These are phyloP conservation scores for Microctenopoma lineatum DNA, from an alignment of 2,797 vertebrate genomes.

Conservation along the genomic window DNA sequence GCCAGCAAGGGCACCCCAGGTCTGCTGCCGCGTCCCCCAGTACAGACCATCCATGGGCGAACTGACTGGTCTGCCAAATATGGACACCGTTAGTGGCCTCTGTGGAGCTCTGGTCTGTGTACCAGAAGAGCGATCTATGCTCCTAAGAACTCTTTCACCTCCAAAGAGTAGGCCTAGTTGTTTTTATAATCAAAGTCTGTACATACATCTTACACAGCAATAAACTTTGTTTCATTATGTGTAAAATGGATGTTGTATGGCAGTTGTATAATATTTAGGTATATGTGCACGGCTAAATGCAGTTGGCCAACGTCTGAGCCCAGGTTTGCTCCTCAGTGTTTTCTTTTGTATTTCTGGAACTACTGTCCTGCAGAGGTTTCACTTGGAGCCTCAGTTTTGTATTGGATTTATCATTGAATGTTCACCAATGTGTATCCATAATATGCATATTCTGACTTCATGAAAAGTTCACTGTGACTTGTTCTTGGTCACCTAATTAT, in stretches of 20 bases:
- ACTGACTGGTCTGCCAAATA: conserved; percentile 96
- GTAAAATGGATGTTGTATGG: conserved; percentile 71
- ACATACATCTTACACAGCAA: conserved; percentile 81
- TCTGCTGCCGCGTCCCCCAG: conserved; percentile 81
- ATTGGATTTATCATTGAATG: conserved; percentile 49
- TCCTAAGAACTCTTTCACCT: conserved; percentile 56
- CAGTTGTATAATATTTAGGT: conserved; percentile 58
- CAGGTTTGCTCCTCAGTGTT: conserved; percentile 52
- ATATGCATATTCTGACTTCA: conserved; percentile 61
- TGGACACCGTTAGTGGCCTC: conserved; percentile 84
- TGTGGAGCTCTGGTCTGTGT: conserved; percentile 30
- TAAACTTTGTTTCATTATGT: conserved; percentile 71
- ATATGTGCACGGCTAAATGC: conserved; percentile 63
- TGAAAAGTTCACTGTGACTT: conserved; percentile 62
- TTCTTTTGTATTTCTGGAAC: conserved; percentile 52
- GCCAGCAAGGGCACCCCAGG: conserved; percentile 85
- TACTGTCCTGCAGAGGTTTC: conserved; percentile 37
- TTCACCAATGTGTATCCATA: conserved; percentile 53
- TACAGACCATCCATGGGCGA: conserved; percentile 88
- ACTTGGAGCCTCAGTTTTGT: conserved; percentile 46
- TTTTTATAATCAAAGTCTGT: conserved; percentile 73
- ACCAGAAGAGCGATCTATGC: conserved; percentile 14
- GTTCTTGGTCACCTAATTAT: conserved; percentile 41
- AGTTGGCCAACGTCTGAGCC: conserved; percentile 51
- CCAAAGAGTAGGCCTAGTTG: conserved; percentile 76